Conservation (phyloP, 2,113 vertebrate species). For the Dolichallabes microphthalmus region DNA sequence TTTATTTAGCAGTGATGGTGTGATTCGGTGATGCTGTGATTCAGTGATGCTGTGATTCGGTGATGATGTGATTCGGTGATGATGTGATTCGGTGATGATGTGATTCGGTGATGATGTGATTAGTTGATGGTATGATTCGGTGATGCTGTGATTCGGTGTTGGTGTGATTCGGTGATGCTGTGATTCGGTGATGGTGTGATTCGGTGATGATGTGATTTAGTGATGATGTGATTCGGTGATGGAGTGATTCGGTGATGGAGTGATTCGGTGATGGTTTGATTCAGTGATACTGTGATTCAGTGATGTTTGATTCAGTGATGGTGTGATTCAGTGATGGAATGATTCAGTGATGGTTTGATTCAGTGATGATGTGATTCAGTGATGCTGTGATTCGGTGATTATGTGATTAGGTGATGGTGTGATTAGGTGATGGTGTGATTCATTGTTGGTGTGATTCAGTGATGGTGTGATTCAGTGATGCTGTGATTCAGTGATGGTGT, state of each 20-base stretch:
- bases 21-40: background rate
- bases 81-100: too few species aligned
- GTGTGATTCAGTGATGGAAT: background rate
- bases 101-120: too few species aligned
- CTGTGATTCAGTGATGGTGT: background rate
- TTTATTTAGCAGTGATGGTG: too few species aligned
- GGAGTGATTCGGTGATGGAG: too few species aligned
- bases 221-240: background rate
- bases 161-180: too few species aligned
- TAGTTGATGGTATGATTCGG: too few species aligned
- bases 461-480: background rate
- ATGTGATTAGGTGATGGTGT: background rate
- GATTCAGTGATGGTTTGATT: background rate
- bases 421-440: background rate
- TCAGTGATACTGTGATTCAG: background rate
- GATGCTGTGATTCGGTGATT: background rate
- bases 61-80: too few species aligned
- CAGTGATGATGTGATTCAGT: background rate
- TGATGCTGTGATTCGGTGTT: too few species aligned
- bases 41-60: background rate
- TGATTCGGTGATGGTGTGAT: background rate
- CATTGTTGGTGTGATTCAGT: background rate
- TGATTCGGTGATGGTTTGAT: too few species aligned
- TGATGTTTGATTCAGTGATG: background rate
- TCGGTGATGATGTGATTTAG: background rate